Evolutionary conservation across 2,113 vertebrate species (phyloP).

Genomic region (Poeciliopsis prolifica): DNA sequence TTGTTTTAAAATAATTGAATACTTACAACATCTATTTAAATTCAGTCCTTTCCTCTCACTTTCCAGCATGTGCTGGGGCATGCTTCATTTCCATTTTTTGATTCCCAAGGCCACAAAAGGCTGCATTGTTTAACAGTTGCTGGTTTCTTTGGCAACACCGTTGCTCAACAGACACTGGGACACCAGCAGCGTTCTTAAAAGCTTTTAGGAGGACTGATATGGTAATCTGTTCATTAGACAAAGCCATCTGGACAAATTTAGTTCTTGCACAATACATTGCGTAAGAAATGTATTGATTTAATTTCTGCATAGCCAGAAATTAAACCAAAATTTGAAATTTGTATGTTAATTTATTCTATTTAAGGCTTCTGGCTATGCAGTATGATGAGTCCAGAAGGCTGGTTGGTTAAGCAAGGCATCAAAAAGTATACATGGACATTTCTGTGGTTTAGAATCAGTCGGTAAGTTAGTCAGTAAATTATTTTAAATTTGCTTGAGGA

Average conservation of each 20-base stretch:
- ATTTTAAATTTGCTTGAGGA: no score
- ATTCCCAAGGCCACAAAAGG: not conserved
- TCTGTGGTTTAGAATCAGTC: not conserved
- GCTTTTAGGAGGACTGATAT: not conserved
- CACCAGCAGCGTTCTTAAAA: not conserved
- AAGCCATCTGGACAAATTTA: not conserved
- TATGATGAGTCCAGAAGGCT: not conserved
- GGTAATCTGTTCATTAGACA: not conserved
- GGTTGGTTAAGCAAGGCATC: not conserved
- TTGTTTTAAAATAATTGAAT: not conserved
- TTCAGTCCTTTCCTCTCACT: not conserved
- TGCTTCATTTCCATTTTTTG: not conserved
- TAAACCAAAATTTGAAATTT: not conserved
- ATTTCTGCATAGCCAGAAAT: not conserved
- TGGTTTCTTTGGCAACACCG: not conserved
- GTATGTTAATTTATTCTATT: not conserved
- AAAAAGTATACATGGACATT: not conserved
- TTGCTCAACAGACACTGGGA: not conserved
- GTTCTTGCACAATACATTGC: not conserved
- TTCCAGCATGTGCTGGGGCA: no score
- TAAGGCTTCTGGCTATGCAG: not conserved
- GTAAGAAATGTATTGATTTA: no score
- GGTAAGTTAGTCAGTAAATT: not conserved
- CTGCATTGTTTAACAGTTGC: not conserved
- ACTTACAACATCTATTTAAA: not conserved